Base-by-base conservation (phyloP, 1,140 invertebrate genomes). In the Parasteatoda tepidariorum region DNA sequence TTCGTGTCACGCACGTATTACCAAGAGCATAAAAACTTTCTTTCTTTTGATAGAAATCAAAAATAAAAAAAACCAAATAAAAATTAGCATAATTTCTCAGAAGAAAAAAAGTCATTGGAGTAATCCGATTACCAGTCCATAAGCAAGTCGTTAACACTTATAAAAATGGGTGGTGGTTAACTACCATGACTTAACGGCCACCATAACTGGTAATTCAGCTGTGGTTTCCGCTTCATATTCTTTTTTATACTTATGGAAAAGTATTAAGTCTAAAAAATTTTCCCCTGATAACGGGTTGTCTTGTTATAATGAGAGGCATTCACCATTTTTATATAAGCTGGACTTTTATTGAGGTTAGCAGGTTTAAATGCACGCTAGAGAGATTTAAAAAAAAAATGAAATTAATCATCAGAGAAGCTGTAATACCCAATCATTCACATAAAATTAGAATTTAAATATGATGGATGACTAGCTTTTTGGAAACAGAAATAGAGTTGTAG, bases 121-220 rank as follows among this genome's bases (percentile, higher is more conserved):
- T 79, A 79, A 79, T 79, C 76, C 41, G 76, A 67, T 79, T 79
- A 68, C n/a, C 30, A n/a, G 24, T 30, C 74, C 18, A 22, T 41
- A 55, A 59, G 38, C 64, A 18, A 33, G n/a, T 18, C 66, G 24
- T 48, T 68, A 68, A 68, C 33, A 41, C n/a, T 13, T 18, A 7
- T 68, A 68, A 41, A 26, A 34, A 34, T 67, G 41, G 30, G 28
- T 38, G 59, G 59, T 48, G 34, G 18, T 48, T 66, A 76, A 66
- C 74, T 30, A 64, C 41, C 41, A 30, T 57, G 54, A 79, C 66
- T 79, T 79, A 68, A 68, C 76, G 64, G 64, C 62, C 26, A 48
- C 9, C 38, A 18, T 48, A 48, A 48, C 38, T 48, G 38, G 38
- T 48, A 48, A 48, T 48, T 48, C 38, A 48, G 38, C 38, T 48